Evolutionary conservation across 1,140 invertebrate genomes (phyloP), one percentile per base, ranked within the genome.

Genomic region (Drosophila elegans): DNA sequence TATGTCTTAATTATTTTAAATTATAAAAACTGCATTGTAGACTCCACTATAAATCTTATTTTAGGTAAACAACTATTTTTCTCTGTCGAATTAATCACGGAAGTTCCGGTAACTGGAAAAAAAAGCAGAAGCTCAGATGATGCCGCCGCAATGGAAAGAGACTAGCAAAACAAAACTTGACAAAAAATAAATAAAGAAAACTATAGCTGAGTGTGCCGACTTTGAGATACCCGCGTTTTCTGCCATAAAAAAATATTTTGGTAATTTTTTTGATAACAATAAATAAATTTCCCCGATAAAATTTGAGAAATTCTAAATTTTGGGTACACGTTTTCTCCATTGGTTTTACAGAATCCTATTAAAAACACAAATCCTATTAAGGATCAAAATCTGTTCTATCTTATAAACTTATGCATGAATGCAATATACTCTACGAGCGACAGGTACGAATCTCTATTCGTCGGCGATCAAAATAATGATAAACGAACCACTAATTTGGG

Each of bases 401-500:
- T n/a, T 4, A 12, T 32, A 32, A 32, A 7, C 42, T 48, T 29
- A 7, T 7, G 11, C 45, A 44, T 10, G 13, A 39, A 27, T 34
- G 25, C 27, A 59, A 4, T 54, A 32, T 41, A 59, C 29, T 13
- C 2, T 13, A 2, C n/a, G 12, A 25, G 12, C 5, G 7, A 29
- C 25, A 25, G 27, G 29, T 34, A 32, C 13, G 10, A 10, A 32
- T 21, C 27, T 13, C 48, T 16, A 49, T 49, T 32, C 48, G 12
- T 55, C 54, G 12, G 13, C 34, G 45, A 67, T 56, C 57, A 64
- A 36, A 68, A 11, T 44, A 68, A 46, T 52, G 62, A 76, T 54
- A 76, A 72, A 42, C 42, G 48, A 39, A 27, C 67, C 66, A 63
- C 54, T 60, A 76, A 84, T 79, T 79, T 63, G 66, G 41, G 12